Evolutionary conservation across 2,888 invertebrate species (phyloP), one percentile per base, ranked within the genome.

Genomic region (Diachrysia chrysitis): DNA sequence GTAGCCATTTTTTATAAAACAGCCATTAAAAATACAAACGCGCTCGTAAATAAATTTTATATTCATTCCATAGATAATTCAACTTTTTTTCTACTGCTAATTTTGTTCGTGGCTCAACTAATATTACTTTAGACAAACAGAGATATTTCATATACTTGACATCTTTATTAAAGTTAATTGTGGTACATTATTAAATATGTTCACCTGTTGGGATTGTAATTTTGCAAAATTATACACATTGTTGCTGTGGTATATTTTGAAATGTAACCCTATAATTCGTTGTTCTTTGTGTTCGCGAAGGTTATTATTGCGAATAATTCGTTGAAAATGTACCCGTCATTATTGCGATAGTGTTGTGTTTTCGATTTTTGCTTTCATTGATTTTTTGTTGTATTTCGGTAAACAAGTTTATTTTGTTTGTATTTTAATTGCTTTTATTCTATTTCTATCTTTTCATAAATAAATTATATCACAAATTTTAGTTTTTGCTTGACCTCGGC

Each of bases 161-260:
- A 65, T 65, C 17, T 69, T 61, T 73, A 76, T 67, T 35, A 48
- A 19, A 58, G 48, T 63, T 56, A 69, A 67, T 61, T 58, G 32
- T 55, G 61, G 51, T 51, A 14, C 48, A 62, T 76, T 66, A 67
- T 61, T 69, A 69, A 67, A 53, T 35, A 57, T 57, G 58, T 63
- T 53, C 77, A 76, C 69, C 77, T 73, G 77, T 76, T 32, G 21
- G 56, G 63, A 29, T 48, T 58, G 12, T 67, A 69, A 65, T 69
- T 58, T 64, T n/a, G 54, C 21, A 29, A 62, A 74, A 75, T 72
- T 64, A 73, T 59, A 68, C 21, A 54, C 21, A 53, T 32, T 37
- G 66, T 61, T 74, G 55, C 59, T 54, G 54, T 59, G 69, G 37
- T 73, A 23, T 60, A 17, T 55, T 73, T 74, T 66, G 42, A 60